phyloP scores from a whole-genome alignment of 2,797 vertebrate species.

The Neostethus bicornis region DNA sequence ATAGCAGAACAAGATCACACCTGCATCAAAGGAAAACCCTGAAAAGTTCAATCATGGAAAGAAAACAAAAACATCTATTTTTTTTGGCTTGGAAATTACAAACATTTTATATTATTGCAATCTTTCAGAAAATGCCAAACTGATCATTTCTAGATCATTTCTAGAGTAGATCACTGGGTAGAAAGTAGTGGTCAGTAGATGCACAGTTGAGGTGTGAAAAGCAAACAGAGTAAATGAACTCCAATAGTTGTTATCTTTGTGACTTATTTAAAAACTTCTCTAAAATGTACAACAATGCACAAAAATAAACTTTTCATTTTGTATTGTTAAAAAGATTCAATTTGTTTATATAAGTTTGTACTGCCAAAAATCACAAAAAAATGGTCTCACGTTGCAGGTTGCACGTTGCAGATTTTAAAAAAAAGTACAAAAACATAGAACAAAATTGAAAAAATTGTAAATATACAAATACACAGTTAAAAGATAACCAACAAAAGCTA shows the following conservation, averaged over 20 bases:
- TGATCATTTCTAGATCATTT: slow-evolving; percentile 59
- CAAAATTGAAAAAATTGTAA: no score
- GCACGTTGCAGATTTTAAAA: no score
- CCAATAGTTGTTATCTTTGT: slow-evolving; percentile 40
- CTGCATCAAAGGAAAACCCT: slow-evolving; percentile 55
- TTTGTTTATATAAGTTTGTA: no score
- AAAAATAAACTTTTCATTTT: slow-evolving; percentile 59
- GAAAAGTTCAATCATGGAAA: slow-evolving; percentile 56
- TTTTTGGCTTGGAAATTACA: slow-evolving; percentile 59
- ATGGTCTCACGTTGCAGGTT: no score
- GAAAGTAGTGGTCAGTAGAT: slow-evolving; percentile 20
- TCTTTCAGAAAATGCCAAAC: slow-evolving; percentile 58
- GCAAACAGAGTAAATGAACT: slow-evolving; percentile 49
- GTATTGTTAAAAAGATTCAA: no score
- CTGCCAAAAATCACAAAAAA: no score
- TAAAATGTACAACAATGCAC: slow-evolving; percentile 43
- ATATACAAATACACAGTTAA: no score
- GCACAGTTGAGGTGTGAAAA: slow-evolving; percentile 14
- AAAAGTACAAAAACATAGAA: no score
- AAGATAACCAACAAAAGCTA: no score
- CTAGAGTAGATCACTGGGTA: no score
- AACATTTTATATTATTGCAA: slow-evolving; percentile 57
- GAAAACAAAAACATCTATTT: slow-evolving; percentile 38
- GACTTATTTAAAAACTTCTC: slow-evolving; percentile 5
- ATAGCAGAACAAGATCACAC: slow-evolving; percentile 65